Evolutionary conservation across 2,797 vertebrate genomes (phyloP).

Genomic region (Chaetodon trifasciatus): DNA sequence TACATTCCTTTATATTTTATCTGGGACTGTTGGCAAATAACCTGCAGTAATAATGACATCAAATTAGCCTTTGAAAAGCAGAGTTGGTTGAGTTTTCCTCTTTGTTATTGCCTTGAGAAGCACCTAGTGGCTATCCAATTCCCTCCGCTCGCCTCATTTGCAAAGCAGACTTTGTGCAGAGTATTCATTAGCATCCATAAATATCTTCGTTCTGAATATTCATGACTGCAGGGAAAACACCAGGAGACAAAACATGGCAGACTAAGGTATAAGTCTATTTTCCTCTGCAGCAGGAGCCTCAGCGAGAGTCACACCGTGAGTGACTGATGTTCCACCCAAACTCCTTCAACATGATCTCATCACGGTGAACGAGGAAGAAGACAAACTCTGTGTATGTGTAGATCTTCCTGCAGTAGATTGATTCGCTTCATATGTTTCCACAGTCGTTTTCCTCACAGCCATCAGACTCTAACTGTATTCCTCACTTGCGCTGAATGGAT

Average conservation of each 20-base stretch:
- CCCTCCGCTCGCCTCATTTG: slow-evolving; percentile 57
- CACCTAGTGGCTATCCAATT: slow-evolving; percentile 55
- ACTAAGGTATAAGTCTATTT: slow-evolving; percentile 21
- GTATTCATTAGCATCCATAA: slow-evolving; percentile 71
- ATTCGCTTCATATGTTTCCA: no score
- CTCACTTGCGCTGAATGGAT: neutral
- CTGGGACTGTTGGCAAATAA: neutral
- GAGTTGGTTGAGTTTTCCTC: slow-evolving; percentile 25
- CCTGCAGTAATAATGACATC: slow-evolving; percentile 36
- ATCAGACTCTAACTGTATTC: neutral
- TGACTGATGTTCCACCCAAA: neutral
- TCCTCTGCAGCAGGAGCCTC: neutral
- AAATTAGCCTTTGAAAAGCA: slow-evolving; percentile 47
- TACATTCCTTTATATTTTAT: neutral
- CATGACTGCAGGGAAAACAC: slow-evolving; percentile 63
- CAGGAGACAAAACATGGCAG: slow-evolving; percentile 30
- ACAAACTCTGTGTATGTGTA: neutral
- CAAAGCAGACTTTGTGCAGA: slow-evolving; percentile 58
- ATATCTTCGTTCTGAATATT: slow-evolving; percentile 72
- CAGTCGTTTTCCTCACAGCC: neutral
- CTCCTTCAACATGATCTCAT: neutral
- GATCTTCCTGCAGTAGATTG: no score
- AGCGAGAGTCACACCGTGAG: neutral
- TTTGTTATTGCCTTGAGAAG: slow-evolving; percentile 52
- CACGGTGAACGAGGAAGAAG: neutral